phyloP scores from a whole-genome alignment of 2,888 invertebrate genomes.

The Sarcophaga variegata region DNA sequence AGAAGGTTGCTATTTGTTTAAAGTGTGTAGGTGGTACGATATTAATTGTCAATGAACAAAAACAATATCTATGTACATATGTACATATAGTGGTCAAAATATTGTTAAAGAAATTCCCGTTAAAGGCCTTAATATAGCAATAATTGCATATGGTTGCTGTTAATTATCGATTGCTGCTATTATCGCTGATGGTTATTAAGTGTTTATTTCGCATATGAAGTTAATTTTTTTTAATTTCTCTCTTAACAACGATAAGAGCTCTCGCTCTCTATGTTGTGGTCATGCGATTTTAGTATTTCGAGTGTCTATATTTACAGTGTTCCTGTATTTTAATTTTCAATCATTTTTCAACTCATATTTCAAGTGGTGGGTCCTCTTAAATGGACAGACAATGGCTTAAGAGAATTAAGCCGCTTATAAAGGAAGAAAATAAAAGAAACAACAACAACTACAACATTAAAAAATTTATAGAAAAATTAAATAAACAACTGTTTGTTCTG shows the following conservation, averaged over 20 bases:
- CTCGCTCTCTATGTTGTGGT: conserved; percentile 28
- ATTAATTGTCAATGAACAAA: too few relatives aligned
- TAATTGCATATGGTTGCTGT: too few relatives aligned
- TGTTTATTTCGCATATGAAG: neutral
- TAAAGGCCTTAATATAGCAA: too few relatives aligned
- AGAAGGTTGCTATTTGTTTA: too few relatives aligned
- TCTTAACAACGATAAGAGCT: neutral
- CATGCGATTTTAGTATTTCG: conserved; percentile 54
- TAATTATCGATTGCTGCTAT: neutral
- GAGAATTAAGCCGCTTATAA: conserved; percentile 27
- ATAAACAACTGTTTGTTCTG: conserved; percentile 45
- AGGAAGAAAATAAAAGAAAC: neutral
- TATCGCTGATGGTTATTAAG: neutral
- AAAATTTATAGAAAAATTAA: neutral
- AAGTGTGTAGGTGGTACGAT: too few relatives aligned
- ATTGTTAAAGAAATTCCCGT: too few relatives aligned
- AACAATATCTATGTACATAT: too few relatives aligned
- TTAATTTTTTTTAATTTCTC: neutral
- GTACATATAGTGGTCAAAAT: too few relatives aligned
- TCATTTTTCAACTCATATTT: conserved; percentile 20
- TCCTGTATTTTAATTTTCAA: conserved; percentile 42
- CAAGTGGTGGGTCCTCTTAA: conserved; percentile 13
- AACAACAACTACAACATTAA: neutral
- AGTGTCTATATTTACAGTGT: conserved; percentile 26
- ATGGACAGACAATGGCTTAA: neutral